Base-by-base conservation (phyloP, 2,888 invertebrate genomes). In the Himalopsyche anomala region DNA sequence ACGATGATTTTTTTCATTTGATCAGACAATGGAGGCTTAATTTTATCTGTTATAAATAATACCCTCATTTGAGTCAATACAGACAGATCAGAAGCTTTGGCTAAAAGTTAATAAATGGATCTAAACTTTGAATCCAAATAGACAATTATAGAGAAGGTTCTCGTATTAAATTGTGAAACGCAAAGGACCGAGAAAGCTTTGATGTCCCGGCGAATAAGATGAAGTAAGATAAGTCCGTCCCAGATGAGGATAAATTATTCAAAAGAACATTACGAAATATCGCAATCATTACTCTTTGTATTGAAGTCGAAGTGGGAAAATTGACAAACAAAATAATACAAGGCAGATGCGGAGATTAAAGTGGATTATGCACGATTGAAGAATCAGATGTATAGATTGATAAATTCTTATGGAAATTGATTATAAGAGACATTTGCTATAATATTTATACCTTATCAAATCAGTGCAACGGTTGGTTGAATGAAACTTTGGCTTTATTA, bases 261-360 rank as follows among this genome's bases (percentile, higher is more conserved):
- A 80, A 28, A 51, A 80, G 80, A 42, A 80, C 51, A 80, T 80
- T 80, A 42, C 80, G 38, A 80, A 80, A 80, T 80, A 80, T 80
- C 80, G 5, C 51, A 42, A 51, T 80, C 45, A 80, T 74, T 74
- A 36, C 74, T 74, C 74, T 74, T 74, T 74, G 74, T 74, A 74
- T 74, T 74, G 74, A 36, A 36, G 15, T 3, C 2, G 74, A 38
- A 36, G 36, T 74, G 74, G 74, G 74, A 74, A 74, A 74, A 74
- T 74, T 38, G 28, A 12, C 38, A 74, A 74, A 74, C 74, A 74
- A 74, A 74, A 74, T 74, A 12, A 38, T 11, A 9, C 38, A 74
- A 15, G n/a, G 12, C 36, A 28, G 36, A 12, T 36, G 15, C 74
- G 38, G 38, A 15, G 38, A 74, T 12, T 12, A 28, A 74, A 74